These are phyloP conservation scores for Oscheius myriophilus DNA, from an alignment of 2,888 invertebrate species.

Conservation along the genomic window DNA sequence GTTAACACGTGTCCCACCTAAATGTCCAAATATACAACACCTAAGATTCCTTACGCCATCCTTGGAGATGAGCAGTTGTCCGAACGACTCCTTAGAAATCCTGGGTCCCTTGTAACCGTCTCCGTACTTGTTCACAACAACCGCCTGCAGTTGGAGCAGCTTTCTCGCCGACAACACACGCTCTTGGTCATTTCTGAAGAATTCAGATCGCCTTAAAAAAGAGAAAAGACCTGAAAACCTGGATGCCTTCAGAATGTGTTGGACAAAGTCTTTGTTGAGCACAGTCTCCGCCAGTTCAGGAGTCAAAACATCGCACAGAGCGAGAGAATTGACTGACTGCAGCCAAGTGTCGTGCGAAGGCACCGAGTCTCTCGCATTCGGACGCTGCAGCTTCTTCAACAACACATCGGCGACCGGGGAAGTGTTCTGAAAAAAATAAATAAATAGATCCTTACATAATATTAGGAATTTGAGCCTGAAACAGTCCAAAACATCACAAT, in stretches of 20 bases:
- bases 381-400: background rate
- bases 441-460: background rate
- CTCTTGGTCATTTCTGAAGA: conserved; percentile 3
- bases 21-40: no score
- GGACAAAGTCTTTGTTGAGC: conserved; percentile 23
- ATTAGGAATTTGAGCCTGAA: no score
- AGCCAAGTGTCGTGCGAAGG: conserved; percentile 19
- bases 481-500: no score
- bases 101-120: conserved; percentile 19
- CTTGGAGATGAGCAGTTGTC: conserved; percentile 1
- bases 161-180: conserved; percentile 12
- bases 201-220: background rate
- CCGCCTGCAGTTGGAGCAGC: conserved; percentile 18
- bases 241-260: conserved; percentile 2
- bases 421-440: conserved; percentile 5
- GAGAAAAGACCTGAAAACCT: conserved; percentile 7
- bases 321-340: conserved; percentile 5
- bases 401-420: background rate
- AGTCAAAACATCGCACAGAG: conserved; percentile 1
- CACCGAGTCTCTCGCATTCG: background rate
- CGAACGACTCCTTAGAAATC: conserved; percentile 15
- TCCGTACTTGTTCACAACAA: conserved; percentile 9
- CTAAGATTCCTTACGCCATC: conserved; percentile 1
- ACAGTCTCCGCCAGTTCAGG: conserved; percentile 23
- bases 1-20: background rate